Base-by-base conservation (phyloP, 23 tunicate species). In the Diplosoma virens region DNA sequence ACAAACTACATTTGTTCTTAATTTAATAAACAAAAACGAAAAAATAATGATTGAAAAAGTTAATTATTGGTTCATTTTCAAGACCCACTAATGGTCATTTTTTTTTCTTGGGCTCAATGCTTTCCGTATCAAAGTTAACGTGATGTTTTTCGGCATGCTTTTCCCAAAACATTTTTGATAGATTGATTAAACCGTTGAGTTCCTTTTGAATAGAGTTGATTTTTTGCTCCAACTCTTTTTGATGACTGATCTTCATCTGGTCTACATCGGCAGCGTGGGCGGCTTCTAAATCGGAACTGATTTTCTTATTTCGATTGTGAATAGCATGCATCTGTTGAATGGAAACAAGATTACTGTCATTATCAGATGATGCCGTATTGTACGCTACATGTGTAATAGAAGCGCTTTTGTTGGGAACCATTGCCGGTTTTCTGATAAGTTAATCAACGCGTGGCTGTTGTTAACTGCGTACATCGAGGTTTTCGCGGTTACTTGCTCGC, bases 101-200 rank as follows among this genome's bases (percentile, higher is more conserved):
- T n/a, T n/a, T n/a, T n/a, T n/a, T n/a, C n/a, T n/a, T n/a, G n/a
- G n/a, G n/a, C n/a, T n/a, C n/a, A n/a, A 16, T 56, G 21, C 5
- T 16, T n/a, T 5, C 20, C 64, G 20, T 56, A 56, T 56, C 20
- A 6, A 21, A 67, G 17, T 75, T 79, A 3, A 73, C 77, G n/a
- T 72, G 77, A 33, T 89, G 82, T 21, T 89, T 66, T 36, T 71
- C 61, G 4, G 88, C 96, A 52, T 89, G 96, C 61, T 89, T 77
- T 61, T 89, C 96, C 96, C 96, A 89, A 54, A 82, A 89, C 4
- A 67, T 58, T 52, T 89, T 82, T 6, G 96, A 89, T 41, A 89
- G 5, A 0, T 55, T 69, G 29, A 82, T 30, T 18, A 89, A 45
- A 7, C 84, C 71, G 59, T 82, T 82, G 21, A 89, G 81, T 71